Conservation (phyloP, 2,888 invertebrate species). For the Cataglyphis altisquamis region DNA sequence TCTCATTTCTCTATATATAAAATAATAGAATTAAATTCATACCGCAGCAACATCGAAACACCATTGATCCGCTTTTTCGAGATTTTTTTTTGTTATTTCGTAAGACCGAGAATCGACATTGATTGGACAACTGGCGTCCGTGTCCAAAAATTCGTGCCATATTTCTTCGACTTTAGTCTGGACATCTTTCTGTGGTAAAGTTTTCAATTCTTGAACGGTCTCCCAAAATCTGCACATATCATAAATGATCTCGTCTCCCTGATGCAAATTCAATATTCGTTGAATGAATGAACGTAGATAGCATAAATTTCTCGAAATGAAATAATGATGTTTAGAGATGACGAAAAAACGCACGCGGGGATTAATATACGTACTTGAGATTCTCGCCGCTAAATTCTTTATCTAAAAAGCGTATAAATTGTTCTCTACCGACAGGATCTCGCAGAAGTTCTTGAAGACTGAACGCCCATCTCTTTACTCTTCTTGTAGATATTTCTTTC, state of each 20-base stretch:
- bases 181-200: constrained; percentile 94
- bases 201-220: constrained; percentile 96
- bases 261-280: constrained; percentile 44
- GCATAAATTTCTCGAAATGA: background rate
- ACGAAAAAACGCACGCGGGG: constrained; percentile 3
- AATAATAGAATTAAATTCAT: constrained; percentile 77
- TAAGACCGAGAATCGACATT: constrained; percentile 98
- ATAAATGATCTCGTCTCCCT: constrained; percentile 46
- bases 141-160: constrained; percentile 97
- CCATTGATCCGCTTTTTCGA: constrained; percentile 95
- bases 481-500: constrained; percentile 96
- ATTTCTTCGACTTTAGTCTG: constrained; percentile 93
- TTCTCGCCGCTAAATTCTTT: constrained; percentile 99
- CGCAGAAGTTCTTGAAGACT: constrained; percentile 97
- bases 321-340: background rate
- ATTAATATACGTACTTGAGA: constrained; percentile 91
- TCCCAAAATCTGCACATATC: constrained; percentile 94
- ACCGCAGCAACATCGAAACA: constrained; percentile 99
- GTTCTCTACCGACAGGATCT: constrained; percentile 98
- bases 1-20: background rate
- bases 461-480: constrained; percentile 99
- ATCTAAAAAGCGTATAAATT: constrained; percentile 97
- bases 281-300: constrained; percentile 5
- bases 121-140: constrained; percentile 98
- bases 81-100: constrained; percentile 93